These are phyloP conservation scores for Nothobranchius kuhntae DNA, from an alignment of 2,113 vertebrate genomes.

Conservation along the genomic window DNA sequence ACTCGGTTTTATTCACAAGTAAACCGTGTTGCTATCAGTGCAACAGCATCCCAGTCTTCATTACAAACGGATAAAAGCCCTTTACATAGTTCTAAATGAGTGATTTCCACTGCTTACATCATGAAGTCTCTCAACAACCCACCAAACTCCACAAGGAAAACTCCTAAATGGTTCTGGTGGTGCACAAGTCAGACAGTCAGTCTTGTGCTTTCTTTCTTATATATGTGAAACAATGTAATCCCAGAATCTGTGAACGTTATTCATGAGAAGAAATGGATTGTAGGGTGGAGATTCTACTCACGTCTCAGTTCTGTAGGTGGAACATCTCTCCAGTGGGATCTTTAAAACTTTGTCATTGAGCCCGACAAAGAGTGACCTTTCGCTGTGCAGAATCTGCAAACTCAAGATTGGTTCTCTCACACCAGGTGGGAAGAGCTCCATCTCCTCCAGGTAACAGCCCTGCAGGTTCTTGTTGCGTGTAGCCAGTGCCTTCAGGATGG, in stretches of 20 bases:
- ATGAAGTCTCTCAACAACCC: background rate
- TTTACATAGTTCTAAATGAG: background rate
- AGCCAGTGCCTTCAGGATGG: conserved; percentile 94
- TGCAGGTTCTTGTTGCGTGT: conserved; percentile 89
- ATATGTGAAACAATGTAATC: background rate
- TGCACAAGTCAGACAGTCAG: too few relatives aligned
- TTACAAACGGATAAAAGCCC: background rate
- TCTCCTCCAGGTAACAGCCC: conserved; percentile 96
- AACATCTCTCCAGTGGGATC: conserved; percentile 93
- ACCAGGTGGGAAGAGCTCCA: conserved; percentile 88
- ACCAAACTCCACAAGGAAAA: too few relatives aligned
- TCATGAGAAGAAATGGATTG: background rate
- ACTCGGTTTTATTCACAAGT: too few relatives aligned
- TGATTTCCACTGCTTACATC: background rate
- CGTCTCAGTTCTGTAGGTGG: conserved; percentile 87
- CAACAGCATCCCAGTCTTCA: background rate
- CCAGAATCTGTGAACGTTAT: background rate
- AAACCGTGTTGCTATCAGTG: too few relatives aligned
- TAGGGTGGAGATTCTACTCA: conserved; percentile 45
- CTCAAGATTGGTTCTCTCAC: conserved; percentile 89
- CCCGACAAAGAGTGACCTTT: conserved; percentile 93
- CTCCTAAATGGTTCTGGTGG: too few relatives aligned
- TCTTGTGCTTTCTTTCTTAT: background rate
- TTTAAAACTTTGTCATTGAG: conserved; percentile 89
- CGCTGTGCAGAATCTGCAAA: conserved; percentile 93